Evolutionary conservation across 2,888 invertebrate genomes (phyloP).

Genomic region (Cyrtodaria siliqua): DNA sequence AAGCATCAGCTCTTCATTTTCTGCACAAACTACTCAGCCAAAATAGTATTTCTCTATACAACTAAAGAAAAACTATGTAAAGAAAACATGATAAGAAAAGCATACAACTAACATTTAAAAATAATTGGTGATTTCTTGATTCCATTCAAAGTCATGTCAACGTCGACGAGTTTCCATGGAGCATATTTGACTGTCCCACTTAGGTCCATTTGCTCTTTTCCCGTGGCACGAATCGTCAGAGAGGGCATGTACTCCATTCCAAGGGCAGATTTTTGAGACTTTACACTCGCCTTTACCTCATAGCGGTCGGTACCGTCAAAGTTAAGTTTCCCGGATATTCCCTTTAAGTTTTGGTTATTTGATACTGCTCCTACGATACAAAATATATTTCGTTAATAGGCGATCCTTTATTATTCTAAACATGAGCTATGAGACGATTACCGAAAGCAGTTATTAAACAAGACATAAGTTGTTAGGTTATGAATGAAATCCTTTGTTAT

Average conservation of each 20-base stretch:
- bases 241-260: conserved; percentile 59
- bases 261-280: conserved; percentile 54
- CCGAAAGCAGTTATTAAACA: too few relatives aligned
- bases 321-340: conserved; percentile 58
- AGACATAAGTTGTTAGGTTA: too few relatives aligned
- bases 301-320: conserved; percentile 51
- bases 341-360: conserved; percentile 38
- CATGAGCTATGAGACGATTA: too few relatives aligned
- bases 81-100: too few relatives aligned
- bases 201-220: conserved; percentile 37
- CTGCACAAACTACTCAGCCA: too few relatives aligned
- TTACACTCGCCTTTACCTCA: conserved; percentile 51
- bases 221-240: conserved; percentile 47
- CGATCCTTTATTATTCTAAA: too few relatives aligned
- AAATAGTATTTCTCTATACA: too few relatives aligned
- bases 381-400: background rate
- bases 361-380: conserved; percentile 45
- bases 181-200: conserved; percentile 60
- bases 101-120: conserved; percentile 72
- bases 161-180: conserved; percentile 61
- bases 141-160: conserved; percentile 68
- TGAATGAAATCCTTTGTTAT: too few relatives aligned
- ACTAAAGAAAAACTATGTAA: too few relatives aligned
- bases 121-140: conserved; percentile 60
- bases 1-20: too few relatives aligned